Conservation (phyloP, 1,140 invertebrate species). For the Penaeus indicus region DNA sequence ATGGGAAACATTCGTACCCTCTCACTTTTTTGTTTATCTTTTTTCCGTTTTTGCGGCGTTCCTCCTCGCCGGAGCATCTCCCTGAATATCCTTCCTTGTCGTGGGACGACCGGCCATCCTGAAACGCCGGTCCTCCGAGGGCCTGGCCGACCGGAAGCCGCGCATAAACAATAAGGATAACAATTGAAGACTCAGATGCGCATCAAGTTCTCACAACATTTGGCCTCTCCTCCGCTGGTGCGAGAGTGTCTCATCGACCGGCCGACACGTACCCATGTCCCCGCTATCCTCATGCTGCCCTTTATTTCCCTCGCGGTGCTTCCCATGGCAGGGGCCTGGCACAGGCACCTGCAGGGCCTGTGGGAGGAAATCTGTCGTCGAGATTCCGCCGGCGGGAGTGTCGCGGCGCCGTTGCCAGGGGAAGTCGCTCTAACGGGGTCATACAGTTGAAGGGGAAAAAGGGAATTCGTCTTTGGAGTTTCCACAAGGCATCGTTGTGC, state of each 20-base stretch:
- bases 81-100: too few relatives aligned
- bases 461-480: conserved; percentile 37
- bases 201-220: conserved; percentile 58
- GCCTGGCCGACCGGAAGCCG: too few relatives aligned
- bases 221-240: conserved; percentile 54
- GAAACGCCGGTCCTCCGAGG: too few relatives aligned
- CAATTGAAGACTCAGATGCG: conserved; percentile 55
- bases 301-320: too few relatives aligned
- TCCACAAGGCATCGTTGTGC: conserved; percentile 44
- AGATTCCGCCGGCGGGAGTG: neutral
- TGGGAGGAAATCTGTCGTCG: too few relatives aligned
- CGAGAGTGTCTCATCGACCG: conserved; percentile 44
- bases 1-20: too few relatives aligned
- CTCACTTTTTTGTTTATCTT: too few relatives aligned
- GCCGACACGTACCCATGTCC: conserved; percentile 28
- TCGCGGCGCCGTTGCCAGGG: neutral
- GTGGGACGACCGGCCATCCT: too few relatives aligned
- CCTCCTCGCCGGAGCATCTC: too few relatives aligned
- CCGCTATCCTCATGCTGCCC: neutral
- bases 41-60: too few relatives aligned
- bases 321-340: too few relatives aligned
- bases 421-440: conserved; percentile 25
- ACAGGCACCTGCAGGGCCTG: too few relatives aligned
- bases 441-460: conserved; percentile 41
- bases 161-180: conserved; percentile 36